Evolutionary conservation across 2,888 invertebrate genomes (phyloP).

Genomic region (Microplitis deprimator): DNA sequence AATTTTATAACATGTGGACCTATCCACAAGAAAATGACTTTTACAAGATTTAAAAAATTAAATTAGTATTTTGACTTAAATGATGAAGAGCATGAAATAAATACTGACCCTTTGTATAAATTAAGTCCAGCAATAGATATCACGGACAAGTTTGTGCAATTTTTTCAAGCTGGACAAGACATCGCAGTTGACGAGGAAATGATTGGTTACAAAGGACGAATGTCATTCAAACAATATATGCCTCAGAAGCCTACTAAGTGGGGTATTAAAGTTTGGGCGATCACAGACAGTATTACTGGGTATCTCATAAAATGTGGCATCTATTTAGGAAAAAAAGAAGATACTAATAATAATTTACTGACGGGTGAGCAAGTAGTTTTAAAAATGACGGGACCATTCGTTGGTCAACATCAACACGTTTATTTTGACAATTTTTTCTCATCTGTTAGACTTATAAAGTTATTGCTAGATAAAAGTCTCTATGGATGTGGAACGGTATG

Average conservation of each 20-base stretch:
- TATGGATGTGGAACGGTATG: slow-evolving; percentile 60
- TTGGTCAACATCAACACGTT: slow-evolving; percentile 52
- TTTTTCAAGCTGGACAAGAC: too few species aligned
- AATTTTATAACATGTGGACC: too few species aligned
- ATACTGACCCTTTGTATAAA: too few species aligned
- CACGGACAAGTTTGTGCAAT: too few species aligned
- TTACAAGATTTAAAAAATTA: too few species aligned
- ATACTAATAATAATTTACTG: slow-evolving; percentile 50
- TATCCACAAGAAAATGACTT: too few species aligned
- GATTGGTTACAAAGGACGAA: slow-evolving; percentile 56
- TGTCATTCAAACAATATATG: slow-evolving; percentile 53
- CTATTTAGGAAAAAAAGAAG: slow-evolving; percentile 51
- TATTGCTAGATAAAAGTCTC: slow-evolving; percentile 48
- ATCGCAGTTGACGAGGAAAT: slow-evolving; percentile 52
- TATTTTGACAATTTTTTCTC: slow-evolving; percentile 60
- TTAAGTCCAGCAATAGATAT: too few species aligned
- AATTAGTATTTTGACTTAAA: too few species aligned
- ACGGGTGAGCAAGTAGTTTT: slow-evolving; percentile 56
- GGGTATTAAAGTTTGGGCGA: slow-evolving; percentile 56
- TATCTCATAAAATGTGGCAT: slow-evolving; percentile 56
- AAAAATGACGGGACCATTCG: slow-evolving; percentile 51
- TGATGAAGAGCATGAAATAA: too few species aligned
- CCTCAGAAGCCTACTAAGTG: slow-evolving; percentile 53
- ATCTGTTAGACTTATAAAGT: slow-evolving; percentile 52
- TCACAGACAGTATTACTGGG: slow-evolving; percentile 42